Base-by-base conservation (phyloP, 2,113 vertebrate genomes). In the Oophaga pumilio region DNA sequence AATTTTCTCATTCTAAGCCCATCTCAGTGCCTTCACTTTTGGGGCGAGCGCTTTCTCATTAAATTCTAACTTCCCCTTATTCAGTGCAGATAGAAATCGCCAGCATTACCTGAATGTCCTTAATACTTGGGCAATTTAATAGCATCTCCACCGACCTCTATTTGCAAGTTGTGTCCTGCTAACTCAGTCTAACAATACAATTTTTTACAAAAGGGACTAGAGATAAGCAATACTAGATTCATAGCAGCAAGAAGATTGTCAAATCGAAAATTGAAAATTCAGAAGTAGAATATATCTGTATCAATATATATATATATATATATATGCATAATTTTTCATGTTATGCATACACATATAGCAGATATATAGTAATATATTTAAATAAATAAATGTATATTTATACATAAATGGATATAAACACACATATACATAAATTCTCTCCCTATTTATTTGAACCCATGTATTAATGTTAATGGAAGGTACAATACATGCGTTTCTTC, bases 161-260 rank as follows among this genome's bases (percentile, higher is more conserved):
- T 88, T 88, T 88, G 71, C 71, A 88, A 88, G 80, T 84, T 57
- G 60, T 88, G 87, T 88, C 81, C 87, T 88, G 71, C 86, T 77
- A 88, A 88, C 81, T 84, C 71, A 57, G 71, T 77, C 17, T 77
- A 76, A 88, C 80, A 88, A 88, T 88, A 77, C 73, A 24, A 57
- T 18, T 62, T 69, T n/a, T 50, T 66, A 88, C 80, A 88, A 88
- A 84, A 76, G 80, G 10, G 26, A 77, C 64, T 28, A 83, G 18
- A 84, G 81, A 88, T 84, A 84, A 88, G 73, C 33, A 76, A 83
- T 83, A 15, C 43, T 43, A 77, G 59, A 84, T 84, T 64, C 57
- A 53, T 20, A 74, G 69, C 12, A 20, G 13, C 1, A 49, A 18
- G 49, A 18, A 73, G 66, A 69, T 28, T 43, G 69, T 14, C 69